Evolutionary conservation across 2,113 vertebrate species (phyloP), one percentile per base, ranked within the genome.

Genomic region (Panurus biarmicus): DNA sequence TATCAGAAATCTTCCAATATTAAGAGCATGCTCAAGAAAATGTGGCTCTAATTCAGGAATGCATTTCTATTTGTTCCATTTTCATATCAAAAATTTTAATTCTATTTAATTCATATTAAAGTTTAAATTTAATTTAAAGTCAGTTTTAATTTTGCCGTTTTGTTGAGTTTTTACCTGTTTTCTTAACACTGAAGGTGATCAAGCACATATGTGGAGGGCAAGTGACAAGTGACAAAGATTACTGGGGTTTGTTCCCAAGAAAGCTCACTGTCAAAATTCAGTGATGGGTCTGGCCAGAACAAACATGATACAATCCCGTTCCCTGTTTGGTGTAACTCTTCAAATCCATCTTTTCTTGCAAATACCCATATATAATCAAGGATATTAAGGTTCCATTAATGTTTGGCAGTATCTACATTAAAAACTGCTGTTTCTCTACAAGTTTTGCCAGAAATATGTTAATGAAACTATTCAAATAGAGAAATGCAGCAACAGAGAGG

Each of bases 281-380:
- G 7, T 29, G 23, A 42, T 31, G 18, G 29, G 14, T 65, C 58
- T 28, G 31, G 12, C 40, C 45, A 58, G 35, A 33, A 13, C 9
- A 81, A 58, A 60, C 7, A 19, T 0, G 1, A 13, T 26, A 56
- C 0, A 1, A 28, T 65, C 29, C 10, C 12, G 12, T 28, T 70
- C 15, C 14, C 15, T 72, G 22, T 28, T 5, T 72, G 29, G 5
- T 48, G 17, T 45, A 73, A 51, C 36, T 11, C 13, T 90, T 69
- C 44, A 64, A 21, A 67, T 31, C 45, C 5, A 4, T 10, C 10
- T 85, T 89, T 62, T 66, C 33, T 40, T 70, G 26, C 5, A 48
- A 70, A 56, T 23, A 66, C 8, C 14, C 53, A 3, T 9, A 48
- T 11, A 12, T 24, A 90, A 89, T 16, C 9, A 50, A 54, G 4